Base-by-base conservation (phyloP, 2,888 invertebrate species). In the Phaedon cochleariae region DNA sequence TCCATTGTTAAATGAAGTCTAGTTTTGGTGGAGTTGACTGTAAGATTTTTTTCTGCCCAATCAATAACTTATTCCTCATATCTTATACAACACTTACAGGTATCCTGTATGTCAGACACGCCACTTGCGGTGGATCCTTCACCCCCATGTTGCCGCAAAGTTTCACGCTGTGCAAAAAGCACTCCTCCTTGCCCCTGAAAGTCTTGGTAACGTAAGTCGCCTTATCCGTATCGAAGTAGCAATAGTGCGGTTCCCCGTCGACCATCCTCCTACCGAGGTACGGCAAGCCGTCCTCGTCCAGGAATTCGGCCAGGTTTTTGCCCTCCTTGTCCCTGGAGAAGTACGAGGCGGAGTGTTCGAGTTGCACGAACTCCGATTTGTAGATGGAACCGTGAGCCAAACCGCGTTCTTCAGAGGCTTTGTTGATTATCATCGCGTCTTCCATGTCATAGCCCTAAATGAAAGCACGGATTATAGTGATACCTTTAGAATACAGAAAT, bases 371-470 rank as follows among this genome's bases (percentile, higher is more conserved):
- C 79, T 97, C 94, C 0, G 96, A 90, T 80, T 98, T 98, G 83
- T 96, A 95, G 45, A 99, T 90, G 15, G 90, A 90, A 21, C 97
- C 99, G 78, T 97, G 94, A 0, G 92, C 95, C 79, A 99, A 93
- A 0, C 99, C 99, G 59, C 99, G 87, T 80, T 99, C 97, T 81
- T 92, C 91, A 0, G 98, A 91, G 0, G 93, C 87, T 82, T 97
- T 98, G 84, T 98, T 99, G 66, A 99, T 95, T 59, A 98, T 94
- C 97, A 99, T 98, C 0, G 99, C 98, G 83, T 99, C 99, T 86
- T 99, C 99, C 99, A 99, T 99, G 79, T 99, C 98, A 83, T 98
- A 99, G 10, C 98, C 98, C 95, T 94, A 80, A 21, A 76, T 71
- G 46, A 54, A 64, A 51, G 22, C n/a, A n/a, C n/a, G n/a, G n/a